Evolutionary conservation across 2,113 vertebrate species (phyloP).

Genomic region (Cynoglossus semilaevis): DNA sequence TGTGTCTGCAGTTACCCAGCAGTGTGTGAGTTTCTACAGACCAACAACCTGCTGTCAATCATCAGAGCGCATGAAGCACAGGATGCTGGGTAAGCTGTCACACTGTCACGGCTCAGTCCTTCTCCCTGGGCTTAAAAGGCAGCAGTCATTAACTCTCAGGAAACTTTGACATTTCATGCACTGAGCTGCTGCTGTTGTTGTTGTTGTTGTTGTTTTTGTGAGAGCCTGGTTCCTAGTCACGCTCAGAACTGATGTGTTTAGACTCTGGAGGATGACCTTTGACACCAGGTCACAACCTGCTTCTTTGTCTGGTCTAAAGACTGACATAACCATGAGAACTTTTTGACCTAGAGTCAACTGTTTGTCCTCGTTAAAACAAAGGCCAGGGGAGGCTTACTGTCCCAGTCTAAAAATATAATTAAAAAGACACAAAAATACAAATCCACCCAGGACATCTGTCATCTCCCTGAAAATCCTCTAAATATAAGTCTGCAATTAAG

Average conservation of each 20-base stretch:
- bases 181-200: constrained; percentile 23
- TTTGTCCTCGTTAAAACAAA: neutral
- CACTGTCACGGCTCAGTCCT: constrained; percentile 24
- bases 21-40: constrained; percentile 96
- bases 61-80: constrained; percentile 91
- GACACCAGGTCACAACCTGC: no score
- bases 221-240: neutral
- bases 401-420: constrained; percentile 17
- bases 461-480: constrained; percentile 42
- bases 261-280: constrained; percentile 12
- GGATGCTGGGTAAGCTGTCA: constrained; percentile 69
- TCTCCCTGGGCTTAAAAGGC: constrained; percentile 25
- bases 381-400: constrained; percentile 4
- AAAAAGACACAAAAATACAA: constrained; percentile 30
- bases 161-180: constrained; percentile 39
- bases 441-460: constrained; percentile 45
- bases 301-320: no score
- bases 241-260: constrained; percentile 13
- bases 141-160: constrained; percentile 37
- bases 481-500: constrained; percentile 49
- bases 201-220: constrained; percentile 17
- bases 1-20: constrained; percentile 85
- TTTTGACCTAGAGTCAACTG: no score
- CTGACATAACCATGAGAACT: no score
- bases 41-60: constrained; percentile 97